These are phyloP conservation scores for Tridacna crocea DNA, from an alignment of 2,888 invertebrate genomes.

Conservation along the genomic window DNA sequence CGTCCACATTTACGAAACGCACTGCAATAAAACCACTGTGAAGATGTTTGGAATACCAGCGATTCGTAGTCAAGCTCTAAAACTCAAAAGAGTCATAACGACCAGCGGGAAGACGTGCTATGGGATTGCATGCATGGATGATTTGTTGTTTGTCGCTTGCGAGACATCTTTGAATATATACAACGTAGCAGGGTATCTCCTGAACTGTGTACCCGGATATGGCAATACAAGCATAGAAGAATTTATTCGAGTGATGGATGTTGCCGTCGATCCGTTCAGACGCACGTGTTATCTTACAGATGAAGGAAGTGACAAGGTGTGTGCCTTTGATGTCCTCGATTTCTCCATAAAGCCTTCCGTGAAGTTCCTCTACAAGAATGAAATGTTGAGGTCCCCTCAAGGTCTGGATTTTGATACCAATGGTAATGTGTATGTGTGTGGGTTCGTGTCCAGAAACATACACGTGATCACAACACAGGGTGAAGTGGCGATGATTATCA, in stretches of 20 bases:
- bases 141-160: conserved; percentile 41
- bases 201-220: conserved; percentile 7
- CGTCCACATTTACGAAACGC: conserved; percentile 41
- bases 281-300: conserved; percentile 8
- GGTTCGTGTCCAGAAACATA: conserved; percentile 53
- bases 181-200: conserved; percentile 28
- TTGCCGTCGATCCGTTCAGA: not conserved
- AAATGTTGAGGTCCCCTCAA: conserved; percentile 41
- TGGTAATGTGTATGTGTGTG: conserved; percentile 42
- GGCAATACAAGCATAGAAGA: not conserved
- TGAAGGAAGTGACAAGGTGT: conserved; percentile 15
- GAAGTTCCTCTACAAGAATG: conserved; percentile 38
- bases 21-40: conserved; percentile 31
- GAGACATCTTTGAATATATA: conserved; percentile 50
- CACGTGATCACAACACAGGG: conserved; percentile 45
- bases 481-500: conserved; percentile 20
- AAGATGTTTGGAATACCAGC: conserved; percentile 48
- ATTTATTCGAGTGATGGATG: conserved; percentile 13
- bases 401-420: conserved; percentile 29
- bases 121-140: conserved; percentile 33
- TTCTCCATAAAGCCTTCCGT: conserved; percentile 4
- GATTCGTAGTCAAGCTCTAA: conserved; percentile 37
- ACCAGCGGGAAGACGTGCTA: conserved; percentile 40
- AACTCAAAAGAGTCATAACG: conserved; percentile 8
- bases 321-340: conserved; percentile 9